Evolutionary conservation across 2,888 invertebrate genomes (phyloP), one percentile per base, ranked within the genome.

Genomic region (Vannuccia rotundouncinata): DNA sequence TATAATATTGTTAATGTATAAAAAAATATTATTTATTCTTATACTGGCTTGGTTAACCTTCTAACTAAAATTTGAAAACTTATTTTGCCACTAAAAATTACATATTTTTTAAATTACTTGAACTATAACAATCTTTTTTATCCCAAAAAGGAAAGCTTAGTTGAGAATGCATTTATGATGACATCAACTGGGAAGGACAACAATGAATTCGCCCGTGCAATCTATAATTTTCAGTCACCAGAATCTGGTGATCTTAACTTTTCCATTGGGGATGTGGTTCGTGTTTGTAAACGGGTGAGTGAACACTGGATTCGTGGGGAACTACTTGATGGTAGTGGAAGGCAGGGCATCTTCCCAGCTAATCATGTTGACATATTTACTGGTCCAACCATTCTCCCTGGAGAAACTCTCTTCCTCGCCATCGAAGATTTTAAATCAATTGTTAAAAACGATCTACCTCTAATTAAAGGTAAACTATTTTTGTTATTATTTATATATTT

Each of bases 171-270:
- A n/a, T n/a, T n/a, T n/a, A n/a, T n/a, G n/a, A n/a, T n/a, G n/a
- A n/a, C n/a, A n/a, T n/a, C n/a, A n/a, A n/a, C n/a, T n/a, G n/a
- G n/a, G n/a, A n/a, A n/a, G n/a, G n/a, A n/a, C n/a, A n/a, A n/a
- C n/a, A n/a, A n/a, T n/a, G 66, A 66, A 66, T 75, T 75, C 17
- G 75, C 75, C 27, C 29, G 75, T 29, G 25, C 75, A 2, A 30
- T 75, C 29, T 75, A 29, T 29, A 10, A 10, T 2, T 75, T 5
- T 28, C 75, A 75, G 75, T 75, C 75, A 10, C 5, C 29, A 28
- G 75, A 29, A 27, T 2, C 75, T 2, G 75, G 75, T 28, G 75
- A 75, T 28, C 75, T 75, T 30, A 2, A 10, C 2, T 10, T 75
- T 28, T 29, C 29, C 2, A 2, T 75, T 10, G 31, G 75, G 5